Conservation (phyloP, 2,113 vertebrate genomes). For the Hypocryptadius cinnamomeus region DNA sequence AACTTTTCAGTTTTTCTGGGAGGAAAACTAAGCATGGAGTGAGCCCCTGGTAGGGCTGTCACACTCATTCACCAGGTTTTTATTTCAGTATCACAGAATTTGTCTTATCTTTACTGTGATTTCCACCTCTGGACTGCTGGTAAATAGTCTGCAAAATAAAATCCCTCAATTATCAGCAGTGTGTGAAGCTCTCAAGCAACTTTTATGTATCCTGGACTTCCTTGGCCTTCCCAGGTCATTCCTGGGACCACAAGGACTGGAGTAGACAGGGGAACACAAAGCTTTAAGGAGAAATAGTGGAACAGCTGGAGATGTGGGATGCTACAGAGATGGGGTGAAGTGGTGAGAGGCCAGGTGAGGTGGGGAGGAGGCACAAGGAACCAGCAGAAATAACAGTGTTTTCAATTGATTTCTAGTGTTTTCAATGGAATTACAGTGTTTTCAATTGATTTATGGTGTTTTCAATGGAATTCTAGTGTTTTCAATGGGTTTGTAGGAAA, state of each 20-base stretch:
- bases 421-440: not conserved
- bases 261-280: not conserved
- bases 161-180: not conserved
- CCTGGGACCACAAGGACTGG: not conserved
- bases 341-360: not conserved
- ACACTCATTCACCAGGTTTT: not conserved
- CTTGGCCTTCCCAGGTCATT: not conserved
- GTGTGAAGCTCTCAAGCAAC: not conserved
- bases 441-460: not conserved
- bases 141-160: not conserved
- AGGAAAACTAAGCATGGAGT: not conserved
- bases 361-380: not conserved
- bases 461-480: not conserved
- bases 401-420: not conserved
- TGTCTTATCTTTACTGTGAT: not conserved
- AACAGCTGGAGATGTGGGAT: not conserved
- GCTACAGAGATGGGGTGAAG: not conserved
- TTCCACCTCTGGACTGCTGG: not conserved
- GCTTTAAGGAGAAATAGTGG: not conserved
- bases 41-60: not conserved
- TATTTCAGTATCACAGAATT: not conserved
- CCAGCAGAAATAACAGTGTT: not conserved
- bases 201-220: not conserved
- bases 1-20: not conserved
- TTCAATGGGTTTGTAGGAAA: not conserved